phyloP scores from a whole-genome alignment of 2,888 invertebrate genomes.

The Timandra comae region DNA sequence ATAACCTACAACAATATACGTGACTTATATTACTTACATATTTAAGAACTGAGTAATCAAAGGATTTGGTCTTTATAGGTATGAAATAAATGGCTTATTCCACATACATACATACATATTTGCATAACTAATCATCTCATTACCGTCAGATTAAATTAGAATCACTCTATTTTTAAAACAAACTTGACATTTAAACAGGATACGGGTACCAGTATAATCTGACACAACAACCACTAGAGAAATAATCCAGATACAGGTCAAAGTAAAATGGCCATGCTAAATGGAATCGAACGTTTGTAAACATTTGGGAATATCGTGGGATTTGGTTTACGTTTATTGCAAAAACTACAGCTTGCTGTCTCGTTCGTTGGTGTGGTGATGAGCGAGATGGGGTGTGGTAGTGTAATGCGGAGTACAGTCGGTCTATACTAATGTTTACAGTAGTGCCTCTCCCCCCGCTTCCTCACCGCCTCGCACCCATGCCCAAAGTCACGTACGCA shows the following conservation, averaged over 20 bases:
- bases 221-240: slow-evolving; percentile 10
- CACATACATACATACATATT: too few species aligned
- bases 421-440: slow-evolving; percentile 45
- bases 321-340: slow-evolving; percentile 18
- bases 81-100: too few species aligned
- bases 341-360: slow-evolving; percentile 16
- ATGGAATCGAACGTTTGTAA: slow-evolving; percentile 41
- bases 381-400: slow-evolving; percentile 9
- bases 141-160: too few species aligned
- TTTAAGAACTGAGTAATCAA: too few species aligned
- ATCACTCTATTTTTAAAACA: slow-evolving; percentile 3
- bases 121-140: too few species aligned
- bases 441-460: slow-evolving; percentile 23
- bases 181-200: slow-evolving; percentile 5
- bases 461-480: slow-evolving; percentile 34
- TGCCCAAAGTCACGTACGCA: slow-evolving; percentile 72
- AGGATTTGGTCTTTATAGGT: too few species aligned
- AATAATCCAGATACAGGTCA: slow-evolving; percentile 13
- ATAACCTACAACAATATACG: too few species aligned
- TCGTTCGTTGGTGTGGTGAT: slow-evolving; percentile 5
- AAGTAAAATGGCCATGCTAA: slow-evolving; percentile 22
- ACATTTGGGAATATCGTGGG: slow-evolving; percentile 45
- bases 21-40: too few species aligned
- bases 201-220: slow-evolving; percentile 7
- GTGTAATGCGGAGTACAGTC: slow-evolving; percentile 8